Base-by-base conservation (phyloP, 2,888 invertebrate species). In the Galeruca laticollis region DNA sequence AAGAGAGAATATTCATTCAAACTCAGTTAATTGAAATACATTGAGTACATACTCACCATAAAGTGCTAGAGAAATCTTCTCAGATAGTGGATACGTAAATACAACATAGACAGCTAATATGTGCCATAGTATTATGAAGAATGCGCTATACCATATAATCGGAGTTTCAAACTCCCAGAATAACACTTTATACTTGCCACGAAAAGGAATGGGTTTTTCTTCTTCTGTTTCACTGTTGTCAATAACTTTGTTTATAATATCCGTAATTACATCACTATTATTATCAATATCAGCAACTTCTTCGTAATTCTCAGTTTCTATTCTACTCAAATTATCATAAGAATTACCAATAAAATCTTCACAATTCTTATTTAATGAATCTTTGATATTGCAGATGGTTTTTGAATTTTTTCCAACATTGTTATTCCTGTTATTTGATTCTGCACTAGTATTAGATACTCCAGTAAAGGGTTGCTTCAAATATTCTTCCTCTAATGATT, bases 81-180 rank as follows among this genome's bases (percentile, higher is more conserved):
- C 20, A 1, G 67, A 18, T 61, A 66, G 74, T 8, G 72, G 60
- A 60, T 72, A 71, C 2, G 74, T 75, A 13, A 74, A 8, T 10
- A 76, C 20, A 35, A 54, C 47, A 40, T 75, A 76, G 1, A 78
- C 10, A 8, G 75, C 69, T 8, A 76, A 60, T 3, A 77, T 11
- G 69, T 81, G 81, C 20, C 76, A 54, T 10, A 78, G 20, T 11
- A 56, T 51, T 10, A 81, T 74, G 13, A 71, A 65, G 5, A 78
- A 69, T 13, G 79, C 70, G 60, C 79, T 80, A 9, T 57, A 56
- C 79, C 79, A 81, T 62, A 75, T 79, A 8, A 81, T 56, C 20
- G 75, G 74, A 8, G 79, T 80, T 37, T 81, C 76, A 63, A 80
- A 79, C 70, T 79, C 77, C 75, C 77, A 80, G 57, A 69, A 70